A percentile compares a stretch with the other conserved stretches of the same genome.
Evolutionary conservation across 2,113 vertebrate genomes (phyloP).

Genomic region (Ifrita kowaldi): DNA sequence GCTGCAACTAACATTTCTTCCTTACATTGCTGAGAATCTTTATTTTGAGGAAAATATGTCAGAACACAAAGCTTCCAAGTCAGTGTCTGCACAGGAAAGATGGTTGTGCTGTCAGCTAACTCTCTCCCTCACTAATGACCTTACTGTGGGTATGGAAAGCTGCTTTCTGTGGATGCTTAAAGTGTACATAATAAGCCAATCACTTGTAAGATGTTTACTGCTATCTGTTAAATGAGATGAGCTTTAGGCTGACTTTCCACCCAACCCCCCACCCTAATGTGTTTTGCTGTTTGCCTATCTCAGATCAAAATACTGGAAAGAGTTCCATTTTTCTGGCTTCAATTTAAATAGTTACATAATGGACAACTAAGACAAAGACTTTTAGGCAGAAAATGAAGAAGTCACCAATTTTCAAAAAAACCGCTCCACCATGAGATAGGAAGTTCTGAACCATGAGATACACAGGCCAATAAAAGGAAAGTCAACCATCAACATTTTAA

Average conservation of each 20-base stretch:
- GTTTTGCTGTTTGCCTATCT: not conserved
- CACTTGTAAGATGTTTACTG: not conserved
- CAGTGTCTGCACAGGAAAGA: not conserved
- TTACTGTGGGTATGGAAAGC: not conserved
- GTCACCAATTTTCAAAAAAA: not conserved
- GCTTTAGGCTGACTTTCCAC: not conserved
- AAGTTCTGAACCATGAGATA: not conserved
- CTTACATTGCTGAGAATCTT: not conserved
- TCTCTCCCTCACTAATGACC: not conserved
- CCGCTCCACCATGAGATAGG: accelerated
- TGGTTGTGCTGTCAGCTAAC: not conserved
- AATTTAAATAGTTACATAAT: not conserved
- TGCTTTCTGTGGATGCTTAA: not conserved
- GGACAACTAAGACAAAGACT: not conserved
- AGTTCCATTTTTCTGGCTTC: not conserved
- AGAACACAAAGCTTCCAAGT: not conserved
- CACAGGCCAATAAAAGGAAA: not conserved
- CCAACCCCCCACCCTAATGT: accelerated
- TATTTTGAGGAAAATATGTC: not conserved
- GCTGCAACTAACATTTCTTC: not conserved
- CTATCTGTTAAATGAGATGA: slow-evolving; percentile 39
- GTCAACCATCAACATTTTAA: not conserved
- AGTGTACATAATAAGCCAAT: slow-evolving; percentile 16
- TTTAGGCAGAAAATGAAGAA: not conserved
- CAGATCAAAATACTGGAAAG: not conserved